Evolutionary conservation across 2,113 vertebrate species (phyloP).

Genomic region (Nanorana parkeri): DNA sequence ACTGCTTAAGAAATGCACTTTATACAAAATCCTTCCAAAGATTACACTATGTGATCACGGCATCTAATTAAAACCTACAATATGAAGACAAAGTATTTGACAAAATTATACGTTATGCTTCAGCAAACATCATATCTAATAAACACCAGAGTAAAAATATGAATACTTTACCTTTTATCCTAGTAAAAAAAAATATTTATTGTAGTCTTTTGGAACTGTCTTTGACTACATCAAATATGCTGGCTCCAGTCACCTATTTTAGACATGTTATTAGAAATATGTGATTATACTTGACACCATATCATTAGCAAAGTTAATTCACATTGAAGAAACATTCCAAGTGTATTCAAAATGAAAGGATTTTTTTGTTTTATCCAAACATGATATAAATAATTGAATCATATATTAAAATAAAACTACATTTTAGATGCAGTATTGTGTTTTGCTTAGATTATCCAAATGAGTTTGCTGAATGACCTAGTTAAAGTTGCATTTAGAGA

Average conservation of each 20-base stretch:
- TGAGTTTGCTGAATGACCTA: too few relatives aligned
- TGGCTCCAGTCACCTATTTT: constrained; percentile 64
- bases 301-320: constrained; percentile 69
- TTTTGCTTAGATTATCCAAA: too few relatives aligned
- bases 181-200: constrained; percentile 30
- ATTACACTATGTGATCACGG: neutral
- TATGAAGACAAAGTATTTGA: constrained; percentile 27
- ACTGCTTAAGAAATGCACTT: constrained; percentile 17
- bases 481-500: too few relatives aligned
- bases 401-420: neutral
- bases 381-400: neutral
- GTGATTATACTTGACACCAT: constrained; percentile 75
- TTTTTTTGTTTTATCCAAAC: neutral
- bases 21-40: neutral
- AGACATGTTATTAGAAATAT: constrained; percentile 66
- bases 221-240: constrained; percentile 35
- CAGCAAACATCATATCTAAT: constrained; percentile 47
- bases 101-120: constrained; percentile 20
- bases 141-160: constrained; percentile 33
- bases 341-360: constrained; percentile 23
- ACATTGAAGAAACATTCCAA: constrained; percentile 43
- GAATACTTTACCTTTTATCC: constrained; percentile 32
- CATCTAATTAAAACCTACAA: constrained; percentile 25
- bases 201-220: constrained; percentile 5
- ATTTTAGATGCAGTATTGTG: too few relatives aligned